Conservation (phyloP, 2,888 invertebrate species). For the Leucoma salicis region DNA sequence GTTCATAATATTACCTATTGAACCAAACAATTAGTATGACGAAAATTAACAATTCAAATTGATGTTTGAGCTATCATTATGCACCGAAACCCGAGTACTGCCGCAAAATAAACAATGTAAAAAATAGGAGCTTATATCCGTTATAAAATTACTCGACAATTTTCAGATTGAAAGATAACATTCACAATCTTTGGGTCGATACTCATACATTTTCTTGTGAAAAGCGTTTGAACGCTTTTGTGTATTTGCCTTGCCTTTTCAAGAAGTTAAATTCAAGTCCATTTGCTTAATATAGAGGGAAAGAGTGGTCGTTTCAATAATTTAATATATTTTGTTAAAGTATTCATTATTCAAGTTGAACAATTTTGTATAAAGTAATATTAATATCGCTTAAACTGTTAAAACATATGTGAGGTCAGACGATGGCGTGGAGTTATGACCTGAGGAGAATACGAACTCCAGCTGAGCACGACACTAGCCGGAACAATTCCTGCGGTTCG, state of each 20-base stretch:
- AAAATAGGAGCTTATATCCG: slow-evolving; percentile 38
- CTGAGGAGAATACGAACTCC: slow-evolving; percentile 32
- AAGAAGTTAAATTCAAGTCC: no score
- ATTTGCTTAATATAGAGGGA: no score
- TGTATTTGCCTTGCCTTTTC: no score
- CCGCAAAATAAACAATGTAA: slow-evolving; percentile 45
- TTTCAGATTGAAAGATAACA: slow-evolving; percentile 38
- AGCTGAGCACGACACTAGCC: slow-evolving; percentile 35
- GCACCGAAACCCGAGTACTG: slow-evolving; percentile 28
- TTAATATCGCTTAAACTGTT: no score
- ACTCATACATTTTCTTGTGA: no score
- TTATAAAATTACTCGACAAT: slow-evolving; percentile 31
- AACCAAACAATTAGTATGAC: slow-evolving; percentile 41
- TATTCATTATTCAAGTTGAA: no score
- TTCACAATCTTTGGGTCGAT: slow-evolving; percentile 14
- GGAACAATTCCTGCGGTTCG: slow-evolving; percentile 58
- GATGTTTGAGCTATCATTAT: slow-evolving; percentile 51
- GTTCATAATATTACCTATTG: slow-evolving; percentile 35
- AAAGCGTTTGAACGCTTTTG: no score
- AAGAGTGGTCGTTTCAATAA: no score
- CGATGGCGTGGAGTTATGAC: slow-evolving; percentile 35
- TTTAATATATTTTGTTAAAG: no score
- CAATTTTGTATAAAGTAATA: no score
- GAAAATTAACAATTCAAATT: slow-evolving; percentile 55
- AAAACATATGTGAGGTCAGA: background rate